Evolutionary conservation across 2,888 invertebrate genomes (phyloP).

Genomic region (Allygus modestus): DNA sequence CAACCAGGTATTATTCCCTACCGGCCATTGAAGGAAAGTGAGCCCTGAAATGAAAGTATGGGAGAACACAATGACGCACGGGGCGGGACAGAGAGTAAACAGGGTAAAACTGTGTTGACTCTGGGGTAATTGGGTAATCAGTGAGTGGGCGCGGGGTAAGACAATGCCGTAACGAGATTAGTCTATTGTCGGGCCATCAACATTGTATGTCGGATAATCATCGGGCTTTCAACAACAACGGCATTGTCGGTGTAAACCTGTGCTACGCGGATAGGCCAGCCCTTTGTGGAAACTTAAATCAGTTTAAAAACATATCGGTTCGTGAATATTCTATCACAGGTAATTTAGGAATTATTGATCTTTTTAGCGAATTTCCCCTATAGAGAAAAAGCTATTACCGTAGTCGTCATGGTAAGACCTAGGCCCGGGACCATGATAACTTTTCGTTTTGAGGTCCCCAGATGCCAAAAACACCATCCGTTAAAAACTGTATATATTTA

Average conservation of each 20-base stretch:
- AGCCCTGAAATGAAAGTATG: conserved; percentile 2
- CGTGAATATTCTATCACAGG: too few relatives aligned
- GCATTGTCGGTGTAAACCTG: conserved; percentile 12
- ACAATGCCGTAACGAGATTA: conserved; percentile 34
- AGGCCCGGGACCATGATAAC: too few relatives aligned
- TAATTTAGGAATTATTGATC: too few relatives aligned
- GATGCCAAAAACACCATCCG: too few relatives aligned
- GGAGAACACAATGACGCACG: background rate
- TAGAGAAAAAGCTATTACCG: too few relatives aligned
- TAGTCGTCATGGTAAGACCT: too few relatives aligned
- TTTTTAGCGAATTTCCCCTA: too few relatives aligned
- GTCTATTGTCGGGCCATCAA: conserved; percentile 33
- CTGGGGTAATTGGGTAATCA: conserved; percentile 52
- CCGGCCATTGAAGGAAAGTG: conserved; percentile 36
- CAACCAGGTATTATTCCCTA: background rate
- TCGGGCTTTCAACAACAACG: background rate
- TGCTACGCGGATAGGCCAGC: background rate
- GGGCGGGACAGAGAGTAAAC: background rate
- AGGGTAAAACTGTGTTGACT: conserved; percentile 46
- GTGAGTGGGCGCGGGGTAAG: conserved; percentile 1
- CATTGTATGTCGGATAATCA: conserved; percentile 24
- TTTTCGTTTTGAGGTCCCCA: too few relatives aligned
- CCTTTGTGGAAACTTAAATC: background rate
- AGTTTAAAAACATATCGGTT: background rate
- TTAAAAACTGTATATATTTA: too few relatives aligned